A percentile compares a stretch with the other conserved stretches of the same genome.
Evolutionary conservation across 1,140 invertebrate genomes (phyloP).

Genomic region (Acromyrmex echinatior): DNA sequence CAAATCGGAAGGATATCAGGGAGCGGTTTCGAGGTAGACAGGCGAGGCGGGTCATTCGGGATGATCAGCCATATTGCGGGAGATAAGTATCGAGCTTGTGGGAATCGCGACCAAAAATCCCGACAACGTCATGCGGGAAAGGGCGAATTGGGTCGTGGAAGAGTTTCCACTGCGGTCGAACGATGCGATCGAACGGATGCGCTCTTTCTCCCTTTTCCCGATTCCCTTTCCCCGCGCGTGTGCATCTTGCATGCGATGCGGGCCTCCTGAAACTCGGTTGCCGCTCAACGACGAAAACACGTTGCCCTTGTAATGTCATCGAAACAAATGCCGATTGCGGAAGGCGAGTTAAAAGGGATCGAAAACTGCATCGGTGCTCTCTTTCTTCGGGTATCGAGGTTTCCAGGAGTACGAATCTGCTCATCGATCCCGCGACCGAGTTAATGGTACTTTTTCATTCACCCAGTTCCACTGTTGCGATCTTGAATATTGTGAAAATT

Average conservation of each 20-base stretch:
- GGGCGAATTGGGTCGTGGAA: constrained; percentile 77
- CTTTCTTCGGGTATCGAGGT: constrained; percentile 54
- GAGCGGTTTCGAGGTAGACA: constrained; percentile 39
- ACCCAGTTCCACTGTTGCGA: constrained; percentile 11
- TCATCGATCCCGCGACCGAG: constrained; percentile 54
- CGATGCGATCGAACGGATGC: constrained; percentile 62
- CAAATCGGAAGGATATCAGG: constrained; percentile 65
- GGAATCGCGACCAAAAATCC: constrained; percentile 76
- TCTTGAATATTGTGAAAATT: constrained; percentile 2
- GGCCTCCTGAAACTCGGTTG: constrained; percentile 70
- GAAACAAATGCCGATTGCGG: constrained; percentile 72
- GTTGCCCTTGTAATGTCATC: constrained; percentile 76
- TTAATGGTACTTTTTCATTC: constrained; percentile 51
- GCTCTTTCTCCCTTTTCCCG: constrained; percentile 41
- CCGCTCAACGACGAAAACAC: constrained; percentile 77
- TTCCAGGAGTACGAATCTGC: constrained; percentile 49
- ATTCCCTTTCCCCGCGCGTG: constrained; percentile 33
- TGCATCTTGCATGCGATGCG: constrained; percentile 71
- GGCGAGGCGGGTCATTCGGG: constrained; percentile 32
- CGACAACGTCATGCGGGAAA: constrained; percentile 73
- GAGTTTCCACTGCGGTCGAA: constrained; percentile 72
- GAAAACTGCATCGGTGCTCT: constrained; percentile 17
- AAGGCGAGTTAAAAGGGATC: constrained; percentile 32
- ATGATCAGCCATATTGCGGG: constrained; percentile 63
- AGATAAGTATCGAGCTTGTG: constrained; percentile 71